Percentiles rank a stretch among this genome's conserved stretches.
Evolutionary conservation across 2,888 invertebrate species (phyloP).

Genomic region (Cenopis cana): DNA sequence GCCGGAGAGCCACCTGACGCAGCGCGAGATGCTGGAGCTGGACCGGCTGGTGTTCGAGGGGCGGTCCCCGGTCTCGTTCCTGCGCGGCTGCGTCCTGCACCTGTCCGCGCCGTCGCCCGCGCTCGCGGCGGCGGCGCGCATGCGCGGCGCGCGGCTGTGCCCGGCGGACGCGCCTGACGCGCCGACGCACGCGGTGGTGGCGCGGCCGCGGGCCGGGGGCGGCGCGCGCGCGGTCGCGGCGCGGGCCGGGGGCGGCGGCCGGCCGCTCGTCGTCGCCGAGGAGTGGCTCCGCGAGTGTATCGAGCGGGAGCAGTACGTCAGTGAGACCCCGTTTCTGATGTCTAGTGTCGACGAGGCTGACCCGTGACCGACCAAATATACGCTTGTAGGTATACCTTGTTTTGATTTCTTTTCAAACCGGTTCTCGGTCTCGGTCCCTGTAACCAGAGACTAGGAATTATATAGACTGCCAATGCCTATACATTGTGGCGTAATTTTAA

Average conservation of each 20-base stretch:
- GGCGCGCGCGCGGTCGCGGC: background rate
- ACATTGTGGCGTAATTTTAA: no score
- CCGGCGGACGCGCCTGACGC: background rate
- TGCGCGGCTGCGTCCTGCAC: slow-evolving; percentile 4
- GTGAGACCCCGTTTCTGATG: slow-evolving; percentile 5
- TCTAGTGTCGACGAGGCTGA: background rate
- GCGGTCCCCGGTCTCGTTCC: slow-evolving; percentile 21
- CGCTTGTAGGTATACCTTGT: background rate
- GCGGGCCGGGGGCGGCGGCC: background rate
- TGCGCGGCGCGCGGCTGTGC: background rate
- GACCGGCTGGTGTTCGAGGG: slow-evolving; percentile 23
- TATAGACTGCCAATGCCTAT: no score
- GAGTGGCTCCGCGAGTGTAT: background rate
- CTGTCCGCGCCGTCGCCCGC: background rate
- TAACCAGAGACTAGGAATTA: no score
- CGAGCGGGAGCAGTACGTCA: background rate
- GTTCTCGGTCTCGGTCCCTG: no score
- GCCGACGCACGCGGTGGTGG: background rate
- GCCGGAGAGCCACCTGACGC: slow-evolving; percentile 16
- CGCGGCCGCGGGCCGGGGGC: background rate
- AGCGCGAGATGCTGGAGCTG: slow-evolving; percentile 2
- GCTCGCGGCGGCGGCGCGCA: background rate
- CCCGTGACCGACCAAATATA: background rate
- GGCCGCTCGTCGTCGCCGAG: background rate
- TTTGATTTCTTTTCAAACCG: background rate